These are phyloP conservation scores for Phenganax marumi DNA, from an alignment of 92 coral and sea anemone species.

Conservation along the genomic window DNA sequence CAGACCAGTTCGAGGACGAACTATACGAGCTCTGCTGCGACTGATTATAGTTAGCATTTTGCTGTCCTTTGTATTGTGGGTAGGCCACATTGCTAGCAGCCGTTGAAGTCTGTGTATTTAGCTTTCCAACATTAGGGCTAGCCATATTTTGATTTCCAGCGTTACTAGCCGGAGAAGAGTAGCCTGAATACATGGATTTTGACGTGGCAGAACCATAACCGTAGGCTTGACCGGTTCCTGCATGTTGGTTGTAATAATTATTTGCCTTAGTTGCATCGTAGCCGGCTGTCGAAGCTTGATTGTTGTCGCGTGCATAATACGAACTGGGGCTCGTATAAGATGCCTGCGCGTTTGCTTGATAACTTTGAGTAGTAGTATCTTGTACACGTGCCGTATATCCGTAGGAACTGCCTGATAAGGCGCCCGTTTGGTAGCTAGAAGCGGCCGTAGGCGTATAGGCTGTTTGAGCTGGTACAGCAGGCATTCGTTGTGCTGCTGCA, in stretches of 20 bases:
- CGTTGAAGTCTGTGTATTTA: conserved; percentile 71
- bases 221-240: conserved; percentile 77
- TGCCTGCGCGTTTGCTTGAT: conserved; percentile 73
- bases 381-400: conserved; percentile 98
- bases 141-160: conserved; percentile 16
- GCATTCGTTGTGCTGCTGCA: conserved; percentile 64
- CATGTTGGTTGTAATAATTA: conserved; percentile 77
- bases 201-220: conserved; percentile 83
- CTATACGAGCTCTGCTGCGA: conserved; percentile 62
- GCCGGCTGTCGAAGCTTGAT: conserved; percentile 54
- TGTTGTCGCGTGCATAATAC: conserved; percentile 85
- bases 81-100: conserved; percentile 86
- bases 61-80: conserved; percentile 84
- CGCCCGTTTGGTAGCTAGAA: conserved; percentile 70
- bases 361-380: conserved; percentile 85
- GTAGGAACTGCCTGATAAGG: conserved; percentile 83
- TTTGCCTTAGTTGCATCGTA: conserved; percentile 24
- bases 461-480: conserved; percentile 67
- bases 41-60: conserved; percentile 75
- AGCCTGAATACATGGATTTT: conserved; percentile 39
- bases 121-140: conserved; percentile 30
- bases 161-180: conserved; percentile 6
- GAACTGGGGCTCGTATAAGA: conserved; percentile 79
- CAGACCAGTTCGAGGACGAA: conserved; percentile 75
- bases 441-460: conserved; percentile 82